Evolutionary conservation across 2,888 invertebrate species (phyloP).

Genomic region (Noctua fimbriata): DNA sequence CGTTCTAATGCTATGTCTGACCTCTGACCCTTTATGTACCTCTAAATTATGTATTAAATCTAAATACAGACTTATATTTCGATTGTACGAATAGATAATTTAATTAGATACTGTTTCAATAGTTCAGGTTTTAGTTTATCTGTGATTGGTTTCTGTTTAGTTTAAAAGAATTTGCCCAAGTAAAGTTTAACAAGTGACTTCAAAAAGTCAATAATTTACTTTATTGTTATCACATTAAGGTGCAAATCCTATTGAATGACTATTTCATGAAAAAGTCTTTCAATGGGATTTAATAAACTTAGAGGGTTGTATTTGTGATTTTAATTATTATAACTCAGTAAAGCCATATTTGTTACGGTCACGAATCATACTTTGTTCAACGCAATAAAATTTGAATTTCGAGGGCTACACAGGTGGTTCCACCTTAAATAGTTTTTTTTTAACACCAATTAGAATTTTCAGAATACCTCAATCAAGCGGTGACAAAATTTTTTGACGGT

Average conservation of each 20-base stretch:
- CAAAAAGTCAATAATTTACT: neutral
- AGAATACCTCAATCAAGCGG: neutral
- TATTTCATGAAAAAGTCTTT: neutral
- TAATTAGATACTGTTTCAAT: slow-evolving; percentile 6
- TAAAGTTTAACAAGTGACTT: neutral
- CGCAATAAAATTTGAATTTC: too few relatives aligned
- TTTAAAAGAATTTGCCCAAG: neutral
- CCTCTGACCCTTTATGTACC: slow-evolving; percentile 50
- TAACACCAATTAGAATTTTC: neutral
- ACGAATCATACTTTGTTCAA: neutral
- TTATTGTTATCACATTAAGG: neutral
- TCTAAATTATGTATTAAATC: slow-evolving; percentile 49
- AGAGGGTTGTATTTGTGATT: neutral
- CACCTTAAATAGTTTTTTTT: too few relatives aligned
- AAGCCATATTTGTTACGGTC: neutral
- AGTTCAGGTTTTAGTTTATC: neutral
- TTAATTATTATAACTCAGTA: neutral
- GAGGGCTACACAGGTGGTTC: neutral
- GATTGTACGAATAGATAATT: slow-evolving; percentile 4
- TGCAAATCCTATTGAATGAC: neutral
- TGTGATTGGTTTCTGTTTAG: neutral
- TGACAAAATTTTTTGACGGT: neutral
- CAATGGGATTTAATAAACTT: neutral
- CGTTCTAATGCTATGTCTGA: slow-evolving; percentile 53
- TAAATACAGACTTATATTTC: slow-evolving; percentile 23